Evolutionary conservation across 2,113 vertebrate genomes (phyloP), one percentile per base, ranked within the genome.

Genomic region (Osmerus eperlanus): DNA sequence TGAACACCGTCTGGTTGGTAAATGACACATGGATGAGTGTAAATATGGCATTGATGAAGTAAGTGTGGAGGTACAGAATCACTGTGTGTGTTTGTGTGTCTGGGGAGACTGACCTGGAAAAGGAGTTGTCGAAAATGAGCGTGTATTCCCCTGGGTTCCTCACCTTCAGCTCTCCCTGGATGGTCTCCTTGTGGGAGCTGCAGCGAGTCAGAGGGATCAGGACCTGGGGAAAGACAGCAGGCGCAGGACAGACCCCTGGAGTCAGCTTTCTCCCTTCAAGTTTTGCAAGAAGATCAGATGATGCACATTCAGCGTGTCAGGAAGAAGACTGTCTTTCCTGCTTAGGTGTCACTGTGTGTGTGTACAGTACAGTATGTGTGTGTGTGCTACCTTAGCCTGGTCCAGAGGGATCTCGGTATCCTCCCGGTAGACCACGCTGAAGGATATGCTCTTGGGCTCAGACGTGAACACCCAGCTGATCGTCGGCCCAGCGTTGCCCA

Each of bases 81-180:
- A 9, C 4, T 68, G 51, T 23, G 53, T 58, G 18, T 55, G 54
- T 29, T 2, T 29, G 23, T 19, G 3, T 29, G 52, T 54, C 3
- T 60, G 58, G 6, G 6, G 1, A 19, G 3, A 23, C 23, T 12
- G 19, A 99, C 97, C 96, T 96, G 59, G 97, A 99, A 79, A 98
- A 99, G 1, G 96, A 96, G 87, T 99, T 99, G 92, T 99, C 97
- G 56, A 99, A 99, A 89, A 98, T 92, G 9, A 98, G 93, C 0
- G 90, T 91, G 88, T 98, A 99, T 80, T 95, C 88, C 81, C 97
- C 97, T 0, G 92, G 28, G 0, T 92, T 92, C 78, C 95, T 90
- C 59, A 93, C 94, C 82, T 96, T 98, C 71, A 99, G 89, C 73
- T 97, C 94, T 5, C 97, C 97, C 83, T 91, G 92, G 81, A 99